A percentile compares a stretch with the other conserved stretches of the same genome.
Conservation (phyloP, 2,113 vertebrate genomes). For the Pseudolaguvia tuberculata region DNA sequence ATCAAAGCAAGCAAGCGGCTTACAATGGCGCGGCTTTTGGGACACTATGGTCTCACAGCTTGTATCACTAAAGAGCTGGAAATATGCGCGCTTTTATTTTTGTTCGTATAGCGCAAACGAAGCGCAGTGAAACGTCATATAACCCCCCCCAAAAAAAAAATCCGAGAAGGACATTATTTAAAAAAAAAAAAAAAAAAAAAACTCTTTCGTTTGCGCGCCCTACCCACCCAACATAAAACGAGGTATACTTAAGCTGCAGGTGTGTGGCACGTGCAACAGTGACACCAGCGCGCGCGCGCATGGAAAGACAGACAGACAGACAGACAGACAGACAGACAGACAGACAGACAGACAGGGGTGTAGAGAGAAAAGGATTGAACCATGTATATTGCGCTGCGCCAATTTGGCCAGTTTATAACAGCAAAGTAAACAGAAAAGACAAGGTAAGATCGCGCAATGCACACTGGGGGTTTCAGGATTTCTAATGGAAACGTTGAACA, state of each 20-base stretch:
- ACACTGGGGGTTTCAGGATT: neutral
- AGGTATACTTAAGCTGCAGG: conserved; percentile 57
- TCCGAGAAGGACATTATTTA: conserved; percentile 19
- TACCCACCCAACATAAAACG: conserved; percentile 47
- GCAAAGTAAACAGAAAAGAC: neutral
- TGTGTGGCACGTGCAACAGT: conserved; percentile 59
- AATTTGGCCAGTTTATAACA: neutral
- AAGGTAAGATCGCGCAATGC: conserved; percentile 6
- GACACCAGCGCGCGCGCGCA: neutral
- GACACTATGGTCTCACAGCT: conserved; percentile 24
- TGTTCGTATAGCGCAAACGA: conserved; percentile 7
- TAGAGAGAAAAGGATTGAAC: neutral
- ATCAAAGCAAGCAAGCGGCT: conserved; percentile 37
- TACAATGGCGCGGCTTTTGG: conserved; percentile 36
- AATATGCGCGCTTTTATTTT: conserved; percentile 4
- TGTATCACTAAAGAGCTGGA: neutral
- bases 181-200: no score
- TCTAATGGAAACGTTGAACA: neutral
- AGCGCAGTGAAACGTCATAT: conserved; percentile 18
- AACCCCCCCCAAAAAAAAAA: neutral
- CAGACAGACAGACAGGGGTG: neutral
- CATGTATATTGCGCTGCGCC: neutral
- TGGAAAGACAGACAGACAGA: neutral
- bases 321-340: no score
- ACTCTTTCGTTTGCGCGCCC: conserved; percentile 30